Percentiles rank a stretch among this genome's conserved stretches.
Evolutionary conservation across 92 coral and sea anemone genomes (phyloP).

Genomic region (Siderastrea siderea): DNA sequence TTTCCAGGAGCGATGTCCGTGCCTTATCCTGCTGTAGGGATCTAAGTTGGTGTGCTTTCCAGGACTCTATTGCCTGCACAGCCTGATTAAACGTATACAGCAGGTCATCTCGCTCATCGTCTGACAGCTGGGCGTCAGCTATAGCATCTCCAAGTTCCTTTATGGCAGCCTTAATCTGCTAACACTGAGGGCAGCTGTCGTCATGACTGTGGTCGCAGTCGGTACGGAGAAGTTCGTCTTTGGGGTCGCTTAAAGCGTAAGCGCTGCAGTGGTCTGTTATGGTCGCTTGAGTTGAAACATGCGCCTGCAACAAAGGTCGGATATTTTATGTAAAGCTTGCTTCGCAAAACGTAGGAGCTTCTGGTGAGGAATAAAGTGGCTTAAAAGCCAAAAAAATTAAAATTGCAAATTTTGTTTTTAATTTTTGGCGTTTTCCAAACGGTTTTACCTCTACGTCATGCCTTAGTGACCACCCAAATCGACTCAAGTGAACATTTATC

Average conservation of each 20-base stretch:
- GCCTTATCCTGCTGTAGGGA: conserved; percentile 62
- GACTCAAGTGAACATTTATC: no score
- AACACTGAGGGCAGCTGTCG: conserved; percentile 47
- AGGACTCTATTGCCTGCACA: conserved; percentile 46
- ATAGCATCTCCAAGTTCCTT: conserved; percentile 26
- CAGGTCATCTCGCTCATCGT: conserved; percentile 48
- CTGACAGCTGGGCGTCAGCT: background rate
- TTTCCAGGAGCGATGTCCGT: conserved; percentile 9
- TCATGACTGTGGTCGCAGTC: conserved; percentile 40
- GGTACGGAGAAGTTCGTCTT: conserved; percentile 4
- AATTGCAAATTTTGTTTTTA: background rate
- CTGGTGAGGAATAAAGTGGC: background rate
- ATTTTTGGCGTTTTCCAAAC: background rate
- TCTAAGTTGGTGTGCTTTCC: conserved; percentile 61
- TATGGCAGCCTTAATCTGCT: conserved; percentile 21
- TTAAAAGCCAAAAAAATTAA: no score
- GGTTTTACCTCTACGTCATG: no score
- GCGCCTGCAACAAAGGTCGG: background rate
- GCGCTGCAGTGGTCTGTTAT: conserved; percentile 17
- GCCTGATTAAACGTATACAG: conserved; percentile 31
- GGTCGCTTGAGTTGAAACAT: conserved; percentile 2
- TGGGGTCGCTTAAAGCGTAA: conserved; percentile 46
- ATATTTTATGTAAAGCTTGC: background rate
- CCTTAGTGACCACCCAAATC: no score
- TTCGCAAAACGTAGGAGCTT: background rate